Evolutionary conservation across 2,113 vertebrate species (phyloP).

Genomic region (Microcebus tavaratra): DNA sequence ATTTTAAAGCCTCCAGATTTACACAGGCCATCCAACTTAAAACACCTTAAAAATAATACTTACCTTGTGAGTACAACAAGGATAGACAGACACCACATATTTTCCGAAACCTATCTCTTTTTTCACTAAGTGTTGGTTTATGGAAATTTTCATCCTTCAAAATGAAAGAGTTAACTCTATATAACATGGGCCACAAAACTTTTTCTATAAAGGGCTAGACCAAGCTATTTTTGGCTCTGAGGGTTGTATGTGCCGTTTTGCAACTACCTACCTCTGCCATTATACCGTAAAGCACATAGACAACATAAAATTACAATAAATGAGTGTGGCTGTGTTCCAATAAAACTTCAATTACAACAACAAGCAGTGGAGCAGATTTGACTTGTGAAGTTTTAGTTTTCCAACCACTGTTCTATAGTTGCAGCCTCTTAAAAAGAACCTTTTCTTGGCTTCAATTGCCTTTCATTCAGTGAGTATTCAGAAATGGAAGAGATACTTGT

Average conservation of each 20-base stretch:
- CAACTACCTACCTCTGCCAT: background rate
- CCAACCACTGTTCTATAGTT: background rate
- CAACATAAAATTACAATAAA: background rate
- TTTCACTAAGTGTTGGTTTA: background rate
- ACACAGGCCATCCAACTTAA: background rate
- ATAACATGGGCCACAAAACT: background rate
- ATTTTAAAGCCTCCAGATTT: background rate
- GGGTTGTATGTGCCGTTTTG: accelerated
- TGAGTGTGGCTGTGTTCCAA: background rate
- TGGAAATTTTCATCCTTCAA: background rate
- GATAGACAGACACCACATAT: background rate
- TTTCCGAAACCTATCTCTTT: background rate
- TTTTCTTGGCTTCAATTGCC: background rate
- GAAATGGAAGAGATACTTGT: background rate
- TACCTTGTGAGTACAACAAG: background rate
- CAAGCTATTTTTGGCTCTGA: background rate
- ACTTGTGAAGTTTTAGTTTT: background rate
- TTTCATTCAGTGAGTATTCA: background rate
- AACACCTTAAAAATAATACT: background rate
- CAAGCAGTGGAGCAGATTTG: background rate
- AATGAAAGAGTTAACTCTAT: background rate
- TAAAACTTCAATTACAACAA: background rate
- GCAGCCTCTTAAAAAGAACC: background rate
- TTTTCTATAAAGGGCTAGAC: background rate
- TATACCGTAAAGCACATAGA: background rate